These are phyloP conservation scores for Passer montanus DNA, from an alignment of 2,113 vertebrate genomes.

Conservation along the genomic window DNA sequence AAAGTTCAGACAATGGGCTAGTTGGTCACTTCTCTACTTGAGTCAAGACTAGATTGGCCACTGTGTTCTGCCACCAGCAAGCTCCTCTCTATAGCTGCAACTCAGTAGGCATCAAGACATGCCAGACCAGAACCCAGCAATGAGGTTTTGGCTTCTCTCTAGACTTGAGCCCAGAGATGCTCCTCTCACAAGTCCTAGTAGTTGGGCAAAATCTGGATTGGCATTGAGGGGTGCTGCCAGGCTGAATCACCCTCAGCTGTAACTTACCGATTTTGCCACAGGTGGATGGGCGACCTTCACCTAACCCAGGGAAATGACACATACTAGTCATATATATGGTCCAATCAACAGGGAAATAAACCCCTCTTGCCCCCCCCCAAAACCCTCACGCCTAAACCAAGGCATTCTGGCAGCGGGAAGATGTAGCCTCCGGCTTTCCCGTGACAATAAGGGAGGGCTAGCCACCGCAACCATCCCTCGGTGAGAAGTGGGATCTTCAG, in stretches of 20 bases:
- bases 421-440: not conserved
- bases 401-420: not conserved
- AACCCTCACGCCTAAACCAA: not conserved
- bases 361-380: accelerated
- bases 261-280: not conserved
- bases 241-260: not conserved
- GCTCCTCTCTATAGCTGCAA: not conserved
- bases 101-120: not conserved
- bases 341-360: not conserved
- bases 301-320: not conserved
- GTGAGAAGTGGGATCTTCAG: too few relatives aligned
- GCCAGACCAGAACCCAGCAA: not conserved
- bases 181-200: not conserved
- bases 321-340: too few relatives aligned
- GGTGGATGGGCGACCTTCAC: not conserved
- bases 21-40: accelerated
- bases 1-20: accelerated
- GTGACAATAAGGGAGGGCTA: too few relatives aligned
- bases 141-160: not conserved
- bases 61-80: not conserved
- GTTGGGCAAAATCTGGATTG: not conserved
- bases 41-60: not conserved
- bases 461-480: too few relatives aligned
- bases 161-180: not conserved
- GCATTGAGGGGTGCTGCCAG: not conserved